Conservation (phyloP, 2,888 invertebrate species). For the Seladonia tumulorum region DNA sequence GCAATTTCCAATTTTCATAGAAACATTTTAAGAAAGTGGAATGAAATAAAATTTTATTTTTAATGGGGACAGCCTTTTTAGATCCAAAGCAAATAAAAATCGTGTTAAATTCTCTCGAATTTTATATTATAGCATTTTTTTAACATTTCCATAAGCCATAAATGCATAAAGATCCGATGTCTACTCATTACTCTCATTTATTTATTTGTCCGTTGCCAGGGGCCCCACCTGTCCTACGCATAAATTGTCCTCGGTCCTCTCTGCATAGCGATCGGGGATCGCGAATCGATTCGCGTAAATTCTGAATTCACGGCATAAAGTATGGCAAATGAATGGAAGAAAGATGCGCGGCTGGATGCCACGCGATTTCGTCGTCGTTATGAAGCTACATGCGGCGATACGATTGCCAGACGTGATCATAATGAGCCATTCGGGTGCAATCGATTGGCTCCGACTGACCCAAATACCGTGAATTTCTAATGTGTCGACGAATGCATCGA, state of each 20-base stretch:
- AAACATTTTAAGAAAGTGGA: too few species aligned
- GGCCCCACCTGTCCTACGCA: not conserved
- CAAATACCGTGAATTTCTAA: slow-evolving; percentile 55
- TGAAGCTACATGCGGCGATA: slow-evolving; percentile 39
- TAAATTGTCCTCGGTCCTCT: not conserved
- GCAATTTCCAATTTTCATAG: too few species aligned
- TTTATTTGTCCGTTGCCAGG: not conserved
- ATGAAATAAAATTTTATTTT: too few species aligned
- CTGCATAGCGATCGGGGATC: not conserved
- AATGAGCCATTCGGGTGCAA: slow-evolving; percentile 62
- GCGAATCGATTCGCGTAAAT: not conserved
- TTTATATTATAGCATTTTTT: too few species aligned
- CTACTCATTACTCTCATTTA: too few species aligned
- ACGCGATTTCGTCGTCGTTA: slow-evolving; percentile 26
- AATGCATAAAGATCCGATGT: too few species aligned
- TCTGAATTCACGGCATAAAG: not conserved
- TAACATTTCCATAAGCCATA: too few species aligned
- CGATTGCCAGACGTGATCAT: slow-evolving; percentile 48
- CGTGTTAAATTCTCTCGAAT: too few species aligned
- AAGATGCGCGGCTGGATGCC: slow-evolving; percentile 21
- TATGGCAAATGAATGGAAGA: slow-evolving; percentile 12
- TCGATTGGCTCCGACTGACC: slow-evolving; percentile 61
- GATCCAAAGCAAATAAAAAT: too few species aligned
- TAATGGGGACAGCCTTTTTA: too few species aligned
- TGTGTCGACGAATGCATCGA: slow-evolving; percentile 17